phyloP scores from a whole-genome alignment of 2,113 vertebrate species.

The Siniperca knerii region DNA sequence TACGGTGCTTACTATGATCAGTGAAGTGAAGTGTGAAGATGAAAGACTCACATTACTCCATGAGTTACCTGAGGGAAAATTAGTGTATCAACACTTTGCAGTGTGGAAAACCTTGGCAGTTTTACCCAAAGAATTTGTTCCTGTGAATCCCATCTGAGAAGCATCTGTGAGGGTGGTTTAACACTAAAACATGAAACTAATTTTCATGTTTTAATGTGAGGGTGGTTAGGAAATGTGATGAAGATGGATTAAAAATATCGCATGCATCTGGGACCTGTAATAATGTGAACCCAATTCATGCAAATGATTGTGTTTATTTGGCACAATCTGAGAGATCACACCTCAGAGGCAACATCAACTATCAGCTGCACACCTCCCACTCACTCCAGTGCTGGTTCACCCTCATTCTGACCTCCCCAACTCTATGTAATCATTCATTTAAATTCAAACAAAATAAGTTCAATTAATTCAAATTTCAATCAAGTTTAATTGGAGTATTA shows the following conservation, averaged over 20 bases:
- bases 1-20: background rate
- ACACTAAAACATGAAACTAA: background rate
- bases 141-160: conserved; percentile 1
- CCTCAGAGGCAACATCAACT: background rate
- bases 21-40: conserved; percentile 20
- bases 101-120: background rate
- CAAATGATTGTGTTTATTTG: background rate
- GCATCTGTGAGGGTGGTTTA: background rate
- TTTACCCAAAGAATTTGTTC: background rate
- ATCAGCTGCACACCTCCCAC: conserved; percentile 18
- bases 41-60: conserved; percentile 22
- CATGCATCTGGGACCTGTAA: background rate
- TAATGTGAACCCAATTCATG: background rate
- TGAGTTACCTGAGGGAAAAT: conserved; percentile 10
- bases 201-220: background rate
- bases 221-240: background rate
- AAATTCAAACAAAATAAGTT: background rate
- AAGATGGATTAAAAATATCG: background rate
- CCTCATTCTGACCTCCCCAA: background rate
- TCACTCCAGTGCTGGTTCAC: background rate
- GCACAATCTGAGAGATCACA: background rate
- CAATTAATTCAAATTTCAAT: background rate
- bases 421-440: background rate
- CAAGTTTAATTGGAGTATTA: background rate
- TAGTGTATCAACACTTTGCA: conserved; percentile 14